Percentiles rank a stretch among this genome's conserved stretches.
These are phyloP conservation scores for Trypoxylus dichotomus DNA, from an alignment of 1,140 invertebrate genomes.

Conservation along the genomic window DNA sequence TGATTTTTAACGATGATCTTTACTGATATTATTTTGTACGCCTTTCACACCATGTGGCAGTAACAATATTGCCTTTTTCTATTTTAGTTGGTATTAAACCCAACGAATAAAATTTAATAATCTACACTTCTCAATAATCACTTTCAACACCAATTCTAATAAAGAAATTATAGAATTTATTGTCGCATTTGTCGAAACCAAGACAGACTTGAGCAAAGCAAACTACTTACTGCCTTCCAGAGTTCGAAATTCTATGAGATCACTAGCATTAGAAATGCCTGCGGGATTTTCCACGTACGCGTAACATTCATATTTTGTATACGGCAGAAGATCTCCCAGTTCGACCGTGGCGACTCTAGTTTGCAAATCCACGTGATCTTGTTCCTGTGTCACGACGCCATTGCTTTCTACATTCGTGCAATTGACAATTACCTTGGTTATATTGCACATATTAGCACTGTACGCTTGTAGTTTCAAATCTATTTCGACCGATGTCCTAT, in stretches of 20 bases:
- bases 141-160: too few relatives aligned
- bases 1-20: too few relatives aligned
- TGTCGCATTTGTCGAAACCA: too few relatives aligned
- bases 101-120: too few relatives aligned
- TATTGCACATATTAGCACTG: neutral
- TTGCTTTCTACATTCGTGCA: neutral
- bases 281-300: neutral
- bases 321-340: neutral
- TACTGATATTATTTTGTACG: too few relatives aligned
- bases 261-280: constrained; percentile 12
- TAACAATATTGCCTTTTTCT: too few relatives aligned
- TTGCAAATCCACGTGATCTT: neutral
- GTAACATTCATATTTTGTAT: neutral
- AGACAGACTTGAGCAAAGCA: too few relatives aligned
- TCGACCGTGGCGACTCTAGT: neutral
- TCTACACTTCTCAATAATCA: too few relatives aligned
- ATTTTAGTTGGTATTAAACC: too few relatives aligned
- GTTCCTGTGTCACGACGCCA: neutral
- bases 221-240: neutral
- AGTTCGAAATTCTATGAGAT: neutral
- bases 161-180: too few relatives aligned
- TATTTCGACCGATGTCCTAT: neutral
- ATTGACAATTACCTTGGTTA: neutral
- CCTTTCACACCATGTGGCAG: too few relatives aligned
- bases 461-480: neutral